Evolutionary conservation across 2,113 vertebrate genomes (phyloP).

Genomic region (Psammodynastes pulverulentus): DNA sequence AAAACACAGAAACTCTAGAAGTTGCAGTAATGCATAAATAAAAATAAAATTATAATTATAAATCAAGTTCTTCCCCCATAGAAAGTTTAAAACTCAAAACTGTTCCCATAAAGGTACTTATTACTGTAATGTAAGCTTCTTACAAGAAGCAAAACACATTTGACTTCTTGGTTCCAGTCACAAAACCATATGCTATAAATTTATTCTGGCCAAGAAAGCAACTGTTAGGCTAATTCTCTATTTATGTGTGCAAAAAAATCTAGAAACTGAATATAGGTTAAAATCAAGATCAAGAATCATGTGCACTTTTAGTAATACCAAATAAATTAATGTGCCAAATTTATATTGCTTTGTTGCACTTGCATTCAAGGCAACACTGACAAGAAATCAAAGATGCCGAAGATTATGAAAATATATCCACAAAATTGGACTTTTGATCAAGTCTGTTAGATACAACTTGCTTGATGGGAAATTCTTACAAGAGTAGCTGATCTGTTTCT

Average conservation of each 20-base stretch:
- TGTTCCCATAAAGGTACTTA: conserved; percentile 70
- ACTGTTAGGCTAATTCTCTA: conserved; percentile 68
- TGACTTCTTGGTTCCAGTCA: conserved; percentile 68
- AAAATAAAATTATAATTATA: conserved; percentile 70
- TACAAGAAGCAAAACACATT: conserved; percentile 74
- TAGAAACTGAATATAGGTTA: conserved; percentile 35
- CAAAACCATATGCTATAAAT: conserved; percentile 41
- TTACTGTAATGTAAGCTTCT: conserved; percentile 70
- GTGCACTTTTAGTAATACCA: conserved; percentile 17
- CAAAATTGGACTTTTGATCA: conserved; percentile 40
- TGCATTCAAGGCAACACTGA: conserved; percentile 38
- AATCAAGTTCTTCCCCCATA: conserved; percentile 74
- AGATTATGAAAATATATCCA: conserved; percentile 33
- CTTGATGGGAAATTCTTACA: conserved; percentile 57
- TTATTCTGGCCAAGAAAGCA: conserved; percentile 71
- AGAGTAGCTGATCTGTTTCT: conserved; percentile 65
- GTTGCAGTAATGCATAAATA: conserved; percentile 75
- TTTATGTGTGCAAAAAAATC: conserved; percentile 41
- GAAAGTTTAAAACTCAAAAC: conserved; percentile 72
- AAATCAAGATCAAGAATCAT: conserved; percentile 34
- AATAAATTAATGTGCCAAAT: conserved; percentile 31
- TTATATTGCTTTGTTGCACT: conserved; percentile 56
- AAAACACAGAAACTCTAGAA: conserved; percentile 62
- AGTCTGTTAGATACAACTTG: conserved; percentile 48
- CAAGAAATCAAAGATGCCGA: conserved; percentile 40